Evolutionary conservation across 2,888 invertebrate species (phyloP), one percentile per base, ranked within the genome.

Genomic region (Epirrita christyi): DNA sequence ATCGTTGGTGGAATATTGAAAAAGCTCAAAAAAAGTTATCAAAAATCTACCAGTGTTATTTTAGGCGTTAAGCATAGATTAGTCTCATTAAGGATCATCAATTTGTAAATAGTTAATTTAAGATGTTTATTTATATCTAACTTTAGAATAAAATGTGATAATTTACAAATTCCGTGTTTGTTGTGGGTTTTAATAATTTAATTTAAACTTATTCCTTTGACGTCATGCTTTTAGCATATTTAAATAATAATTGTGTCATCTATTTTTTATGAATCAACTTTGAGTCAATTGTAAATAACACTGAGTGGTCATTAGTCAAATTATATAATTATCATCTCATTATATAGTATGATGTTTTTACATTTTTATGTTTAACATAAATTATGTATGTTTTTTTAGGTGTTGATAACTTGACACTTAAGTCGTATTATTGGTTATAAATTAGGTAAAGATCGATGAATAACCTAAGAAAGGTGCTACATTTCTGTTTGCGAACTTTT

Each of bases 51-150:
- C 21, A 21, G 21, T 21, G 21, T 3, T 21, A 21, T 21, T 21
- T 21, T 4, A 21, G 21, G 4, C 21, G n/a, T n/a, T n/a, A n/a
- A n/a, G n/a, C n/a, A 43, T 13, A 32, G 9, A 14, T 28, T 32
- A 36, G 7, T 29, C 15, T 10, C 28, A 34, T 10, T 34, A 34
- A 10, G 34, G 34, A 10, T 2, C 2, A 34, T 2, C 10, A 10
- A 28, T 36, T 38, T 47, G 44, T 51, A 47, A 52, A 44, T 48
- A 47, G 1, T 44, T 44, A 34, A 21, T 14, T 41, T 51, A 55
- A 52, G 55, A 29, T 32, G 28, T 46, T 55, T 13, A 52, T 21
- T 21, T 21, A 21, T 59, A 48, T 55, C 51, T 48, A 36, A 59
- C 2, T 50, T 36, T 11, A 36, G 11, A 50, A 46, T 47, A 27